Evolutionary conservation across 1,140 invertebrate species (phyloP), one percentile per base, ranked within the genome.

Genomic region (Zaprionus davidi): DNA sequence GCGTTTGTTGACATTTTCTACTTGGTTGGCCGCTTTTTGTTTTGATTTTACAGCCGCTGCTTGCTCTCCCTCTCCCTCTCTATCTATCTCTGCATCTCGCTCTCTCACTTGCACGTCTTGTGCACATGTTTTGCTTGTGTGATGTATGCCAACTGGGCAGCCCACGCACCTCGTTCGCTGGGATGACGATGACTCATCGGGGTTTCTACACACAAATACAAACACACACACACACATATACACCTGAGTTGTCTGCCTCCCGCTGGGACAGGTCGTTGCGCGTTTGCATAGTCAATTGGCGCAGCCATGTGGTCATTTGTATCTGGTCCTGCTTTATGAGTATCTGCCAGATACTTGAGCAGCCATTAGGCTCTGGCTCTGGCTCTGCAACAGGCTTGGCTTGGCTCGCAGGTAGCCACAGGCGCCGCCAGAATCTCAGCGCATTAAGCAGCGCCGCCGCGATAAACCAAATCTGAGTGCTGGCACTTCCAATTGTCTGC

Each of bases 1-100:
- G 59, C 71, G 81, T 91, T 90, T 91, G 88, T 91, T 91, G 88
- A 88, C 84, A 84, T 91, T 91, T 91, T 87, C 70, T 77, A 82
- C 72, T 65, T 76, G 75, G 71, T 64, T 74, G 76, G 78, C 70
- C 69, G 82, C 60, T 26, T 59, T 79, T 85, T 90, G 85, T 90
- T 90, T 90, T 90, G 85, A 76, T 90, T 76, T 53, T 51, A 62
- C 71, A 56, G 31, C 20, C 26, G 9, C 36, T 56, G 34, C 31
- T 46, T 38, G 13, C 34, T 26, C 63, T 20, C 44, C 20, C 58
- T 41, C 53, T 11, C 41, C 4, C 53, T 22, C 24, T 24, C 31
- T 15, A n/a, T 24, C 66, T 17, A 77, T 66, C 28, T 28, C 53
- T 51, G 58, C 31, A 58, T 34, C 20, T 34, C 49, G 9, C 20